Evolutionary conservation across 2,888 invertebrate genomes (phyloP), one percentile per base, ranked within the genome.

Genomic region (Eudasyphora cyanicolor): DNA sequence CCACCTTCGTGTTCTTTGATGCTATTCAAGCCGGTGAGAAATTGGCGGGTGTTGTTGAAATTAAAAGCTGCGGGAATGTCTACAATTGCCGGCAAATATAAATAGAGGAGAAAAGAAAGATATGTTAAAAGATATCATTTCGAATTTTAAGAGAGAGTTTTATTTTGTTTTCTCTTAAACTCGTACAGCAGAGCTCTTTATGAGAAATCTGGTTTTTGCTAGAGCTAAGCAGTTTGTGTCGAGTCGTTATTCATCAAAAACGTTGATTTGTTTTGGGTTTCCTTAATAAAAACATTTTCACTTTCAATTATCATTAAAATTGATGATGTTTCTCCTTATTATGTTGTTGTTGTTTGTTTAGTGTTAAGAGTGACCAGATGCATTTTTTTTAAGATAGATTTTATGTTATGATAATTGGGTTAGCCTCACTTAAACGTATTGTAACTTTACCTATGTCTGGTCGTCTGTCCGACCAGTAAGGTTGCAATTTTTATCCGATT

Each of bases 1-100:
- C 94, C 94, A 57, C 92, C 93, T 69, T 88, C 88, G 60, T 89
- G 88, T 73, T 89, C 91, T 81, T 89, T 89, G 73, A 92, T 90
- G 86, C 91, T 91, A 79, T 91, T 92, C 51, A 92, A 85, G n/a
- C 91, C 92, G 35, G 90, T 90, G 29, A 92, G 87, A 77, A 92
- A 91, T 76, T 91, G 91, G 29, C 89, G 88, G 6, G 91, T 92
- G 60, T 92, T 92, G 82, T 91, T 92, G 67, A 92, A 92, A 81
- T 89, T 91, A 74, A 91, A 92, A 8, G 91, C 90, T 1, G 91
- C 89, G 17, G 91, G 90, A 70, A 60, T 76, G 74, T 91, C 92
- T 92, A 70, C 17, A 70, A 27, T 19, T 35, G 12, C 14, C 1
- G n/a, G n/a, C 3, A 51, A 21, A 57, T 27, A 62, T 17, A 73